Base-by-base conservation (phyloP, 30 jellyfish, hydroid and myxozoan genomes). In the Hydractinia symbiolongicarpus region DNA sequence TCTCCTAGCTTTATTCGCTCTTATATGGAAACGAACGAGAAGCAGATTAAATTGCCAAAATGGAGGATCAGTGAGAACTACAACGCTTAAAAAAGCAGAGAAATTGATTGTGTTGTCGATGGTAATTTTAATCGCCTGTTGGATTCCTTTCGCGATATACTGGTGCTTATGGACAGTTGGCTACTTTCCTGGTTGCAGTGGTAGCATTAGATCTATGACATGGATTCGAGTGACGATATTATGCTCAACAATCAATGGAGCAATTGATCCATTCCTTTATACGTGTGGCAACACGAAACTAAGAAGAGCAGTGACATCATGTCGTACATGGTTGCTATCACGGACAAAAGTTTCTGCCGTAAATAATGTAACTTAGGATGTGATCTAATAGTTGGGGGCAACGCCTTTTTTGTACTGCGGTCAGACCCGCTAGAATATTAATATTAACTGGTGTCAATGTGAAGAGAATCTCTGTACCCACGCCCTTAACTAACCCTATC, bases 111-210 rank as follows among this genome's bases (percentile, higher is more conserved):
- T 93, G n/a, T 44, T 85, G 57, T 85, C 85, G 54, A 90, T 90
- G 3, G 60, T 84, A 14, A 85, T 85, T 13, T 82, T 83, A 71
- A 19, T 90, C 5, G 9, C 79, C 11, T 84, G 95, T 82, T 90
- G 97, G 97, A 73, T 90, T 54, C 97, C 97, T 7, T 90, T 90
- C 75, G 68, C 54, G 9, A 19, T 79, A 1, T 90, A 84, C 83
- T 90, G 95, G 95, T 53, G 84, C 8, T 30, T 90, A 6, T 64
- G 7, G 19, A n/a, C 40, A 1, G 4, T 51, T 4, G 17, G 74
- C 9, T 85, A 75, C 67, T 90, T 90, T 66, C 81, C 76, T 50
- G 85, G 85, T 8, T n/a, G 19, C 19, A 76, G 53, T 8, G 97
- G 97, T 16, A 70, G 49, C 72, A 73, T 62, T 21, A 30, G 44